Evolutionary conservation across 1,140 invertebrate genomes (phyloP).

Genomic region (Prorops nasuta): DNA sequence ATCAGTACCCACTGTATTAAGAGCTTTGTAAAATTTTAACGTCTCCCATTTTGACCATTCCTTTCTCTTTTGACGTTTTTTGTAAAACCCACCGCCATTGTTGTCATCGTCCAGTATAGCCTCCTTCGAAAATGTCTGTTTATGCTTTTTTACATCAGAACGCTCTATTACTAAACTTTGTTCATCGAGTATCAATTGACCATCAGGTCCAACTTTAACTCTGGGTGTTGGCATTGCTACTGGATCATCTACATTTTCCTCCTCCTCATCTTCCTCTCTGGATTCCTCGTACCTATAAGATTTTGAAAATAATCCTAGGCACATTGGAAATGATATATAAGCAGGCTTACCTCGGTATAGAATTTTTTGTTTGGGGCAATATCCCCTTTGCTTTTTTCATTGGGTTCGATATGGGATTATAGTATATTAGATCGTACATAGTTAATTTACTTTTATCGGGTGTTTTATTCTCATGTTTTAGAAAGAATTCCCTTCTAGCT

Average conservation of each 20-base stretch:
- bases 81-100: conserved; percentile 66
- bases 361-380: no score
- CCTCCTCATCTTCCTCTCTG: conserved; percentile 28
- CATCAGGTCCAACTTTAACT: conserved; percentile 85
- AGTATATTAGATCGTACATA: conserved; percentile 89
- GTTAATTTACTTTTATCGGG: conserved; percentile 71
- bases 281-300: not conserved
- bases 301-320: not conserved
- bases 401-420: conserved; percentile 76
- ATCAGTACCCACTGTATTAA: conserved; percentile 84
- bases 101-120: conserved; percentile 67
- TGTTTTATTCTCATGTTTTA: conserved; percentile 58
- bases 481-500: conserved; percentile 60
- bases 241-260: conserved; percentile 54
- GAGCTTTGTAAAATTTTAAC: conserved; percentile 81
- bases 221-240: conserved; percentile 71
- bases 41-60: conserved; percentile 74
- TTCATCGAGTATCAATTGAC: conserved; percentile 83
- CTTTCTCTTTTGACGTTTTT: conserved; percentile 61
- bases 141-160: conserved; percentile 63
- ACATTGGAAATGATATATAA: no score
- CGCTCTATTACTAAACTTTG: conserved; percentile 81
- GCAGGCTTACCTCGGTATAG: no score
- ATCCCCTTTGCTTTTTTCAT: conserved; percentile 61
- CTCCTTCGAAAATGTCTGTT: conserved; percentile 64